Percentiles rank a stretch among this genome's conserved stretches.
phyloP scores from a whole-genome alignment of 2,888 invertebrate genomes.

The Lasioglossum malachurum region DNA sequence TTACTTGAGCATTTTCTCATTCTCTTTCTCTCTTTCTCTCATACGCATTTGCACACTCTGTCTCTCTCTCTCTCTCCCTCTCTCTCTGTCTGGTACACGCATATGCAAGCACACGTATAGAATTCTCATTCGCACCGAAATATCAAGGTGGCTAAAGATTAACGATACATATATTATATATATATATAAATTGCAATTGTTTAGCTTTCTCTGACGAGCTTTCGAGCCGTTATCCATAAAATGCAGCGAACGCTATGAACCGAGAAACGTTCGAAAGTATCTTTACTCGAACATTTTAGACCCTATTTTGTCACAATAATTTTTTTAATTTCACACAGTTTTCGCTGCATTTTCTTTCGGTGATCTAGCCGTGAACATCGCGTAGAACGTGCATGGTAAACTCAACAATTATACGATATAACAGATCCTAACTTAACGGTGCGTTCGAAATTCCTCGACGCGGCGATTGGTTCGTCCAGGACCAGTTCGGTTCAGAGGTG shows the following conservation, averaged over 20 bases:
- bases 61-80: not conserved
- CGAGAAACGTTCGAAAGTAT: constrained; percentile 5
- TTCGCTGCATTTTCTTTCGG: constrained; percentile 31
- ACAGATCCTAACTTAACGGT: constrained; percentile 52
- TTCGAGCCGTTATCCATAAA: constrained; percentile 37
- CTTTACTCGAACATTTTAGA: not conserved
- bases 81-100: not conserved
- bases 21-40: constrained; percentile 15
- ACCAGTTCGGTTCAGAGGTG: constrained; percentile 3
- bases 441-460: constrained; percentile 15
- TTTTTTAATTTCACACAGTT: not conserved
- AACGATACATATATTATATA: constrained; percentile 43
- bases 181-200: constrained; percentile 39
- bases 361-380: constrained; percentile 20
- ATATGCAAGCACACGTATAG: constrained; percentile 22
- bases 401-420: constrained; percentile 59
- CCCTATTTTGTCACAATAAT: not conserved
- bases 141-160: constrained; percentile 53
- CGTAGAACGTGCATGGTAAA: constrained; percentile 56
- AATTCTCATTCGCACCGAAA: constrained; percentile 37
- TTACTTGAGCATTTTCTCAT: constrained; percentile 57
- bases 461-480: not conserved
- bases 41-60: constrained; percentile 12
- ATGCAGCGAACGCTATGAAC: constrained; percentile 60
- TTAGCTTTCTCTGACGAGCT: constrained; percentile 42